Conservation (phyloP, 2,888 invertebrate genomes). For the Pseudanteris insignis region DNA sequence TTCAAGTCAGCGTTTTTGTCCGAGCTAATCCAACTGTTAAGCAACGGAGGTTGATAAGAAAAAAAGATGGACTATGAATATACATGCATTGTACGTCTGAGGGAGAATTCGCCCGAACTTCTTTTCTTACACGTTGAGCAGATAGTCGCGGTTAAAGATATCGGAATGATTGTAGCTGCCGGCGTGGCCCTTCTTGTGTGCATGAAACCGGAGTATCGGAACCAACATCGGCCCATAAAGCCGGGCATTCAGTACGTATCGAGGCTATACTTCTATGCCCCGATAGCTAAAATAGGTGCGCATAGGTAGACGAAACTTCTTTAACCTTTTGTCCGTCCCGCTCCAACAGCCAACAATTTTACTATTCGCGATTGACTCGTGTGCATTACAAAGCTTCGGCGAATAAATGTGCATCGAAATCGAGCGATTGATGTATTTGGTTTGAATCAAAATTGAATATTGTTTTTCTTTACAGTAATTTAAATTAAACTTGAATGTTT, state of each 20-base stretch:
- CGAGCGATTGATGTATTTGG: constrained; percentile 7
- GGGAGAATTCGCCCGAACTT: constrained; percentile 40
- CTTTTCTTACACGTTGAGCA: constrained; percentile 45
- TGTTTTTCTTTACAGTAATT: too few relatives aligned
- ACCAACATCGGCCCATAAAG: constrained; percentile 58
- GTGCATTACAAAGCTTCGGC: constrained; percentile 12
- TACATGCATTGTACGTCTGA: constrained; percentile 37
- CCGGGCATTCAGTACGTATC: constrained; percentile 62
- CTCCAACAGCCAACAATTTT: constrained; percentile 40
- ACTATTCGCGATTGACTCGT: constrained; percentile 22
- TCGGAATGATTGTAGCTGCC: constrained; percentile 48
- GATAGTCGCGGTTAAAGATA: constrained; percentile 49
- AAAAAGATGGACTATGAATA: constrained; percentile 28
- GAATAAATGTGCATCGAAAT: neutral
- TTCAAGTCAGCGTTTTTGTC: too few relatives aligned
- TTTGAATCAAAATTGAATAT: too few relatives aligned
- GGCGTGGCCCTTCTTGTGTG: constrained; percentile 31
- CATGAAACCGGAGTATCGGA: constrained; percentile 54
- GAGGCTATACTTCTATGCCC: constrained; percentile 57
- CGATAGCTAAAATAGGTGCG: constrained; percentile 61
- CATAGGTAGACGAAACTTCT: constrained; percentile 58
- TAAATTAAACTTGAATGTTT: too few relatives aligned
- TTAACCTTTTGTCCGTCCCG: constrained; percentile 53
- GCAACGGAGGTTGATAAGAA: constrained; percentile 16
- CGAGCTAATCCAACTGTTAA: neutral